Conservation (phyloP, 2,888 invertebrate species). For the Chouioia cunea region DNA sequence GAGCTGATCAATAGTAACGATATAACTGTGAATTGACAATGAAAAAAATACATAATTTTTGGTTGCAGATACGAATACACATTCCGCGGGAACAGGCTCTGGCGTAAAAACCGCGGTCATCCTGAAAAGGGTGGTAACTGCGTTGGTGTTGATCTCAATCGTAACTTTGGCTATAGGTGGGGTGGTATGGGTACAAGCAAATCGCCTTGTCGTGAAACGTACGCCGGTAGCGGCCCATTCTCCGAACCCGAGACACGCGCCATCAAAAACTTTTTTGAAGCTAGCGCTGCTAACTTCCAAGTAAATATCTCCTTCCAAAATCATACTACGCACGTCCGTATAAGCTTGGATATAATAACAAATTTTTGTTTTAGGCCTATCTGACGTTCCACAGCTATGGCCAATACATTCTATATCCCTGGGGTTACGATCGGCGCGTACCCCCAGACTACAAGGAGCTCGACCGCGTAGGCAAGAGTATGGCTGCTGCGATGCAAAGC, state of each 20-base stretch:
- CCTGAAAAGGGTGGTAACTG: conserved; percentile 73
- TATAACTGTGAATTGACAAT: too few relatives aligned
- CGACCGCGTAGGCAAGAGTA: conserved; percentile 77
- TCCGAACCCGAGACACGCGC: conserved; percentile 90
- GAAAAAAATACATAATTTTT: conserved; percentile 1
- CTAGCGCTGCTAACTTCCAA: conserved; percentile 65
- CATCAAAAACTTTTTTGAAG: conserved; percentile 71
- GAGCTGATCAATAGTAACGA: conserved; percentile 12
- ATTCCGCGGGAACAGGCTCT: conserved; percentile 83
- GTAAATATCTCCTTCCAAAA: conserved; percentile 47
- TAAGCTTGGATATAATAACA: too few relatives aligned
- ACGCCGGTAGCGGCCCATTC: conserved; percentile 82
- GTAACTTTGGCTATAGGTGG: conserved; percentile 92
- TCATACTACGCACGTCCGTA: background rate
- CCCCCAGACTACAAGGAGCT: conserved; percentile 80
- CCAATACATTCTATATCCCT: conserved; percentile 87
- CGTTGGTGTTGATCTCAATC: conserved; percentile 84
- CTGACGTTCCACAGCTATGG: conserved; percentile 88
- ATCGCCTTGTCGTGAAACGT: conserved; percentile 86
- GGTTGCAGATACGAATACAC: conserved; percentile 87
- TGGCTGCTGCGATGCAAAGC: conserved; percentile 76
- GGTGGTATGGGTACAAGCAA: conserved; percentile 87
- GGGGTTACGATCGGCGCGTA: conserved; percentile 83
- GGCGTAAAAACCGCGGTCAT: conserved; percentile 82
- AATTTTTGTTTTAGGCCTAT: conserved; percentile 73